These are phyloP conservation scores for Astyanax mexicanus DNA, from an alignment of 2,797 vertebrate species.

Conservation along the genomic window DNA sequence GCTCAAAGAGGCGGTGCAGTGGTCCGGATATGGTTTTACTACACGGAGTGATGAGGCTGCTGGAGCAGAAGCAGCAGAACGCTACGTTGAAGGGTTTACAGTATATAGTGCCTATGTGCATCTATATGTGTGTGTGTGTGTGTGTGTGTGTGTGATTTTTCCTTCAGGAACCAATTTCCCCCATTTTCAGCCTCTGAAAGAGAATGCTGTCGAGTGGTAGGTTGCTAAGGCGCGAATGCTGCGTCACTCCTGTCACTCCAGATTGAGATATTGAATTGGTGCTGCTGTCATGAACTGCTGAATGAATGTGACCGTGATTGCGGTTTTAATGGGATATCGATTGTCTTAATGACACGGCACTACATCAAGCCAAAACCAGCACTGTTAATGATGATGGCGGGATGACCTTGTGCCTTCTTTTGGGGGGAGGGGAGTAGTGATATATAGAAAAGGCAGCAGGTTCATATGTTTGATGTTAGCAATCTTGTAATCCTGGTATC, in stretches of 20 bases:
- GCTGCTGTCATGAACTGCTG: slow-evolving; percentile 15
- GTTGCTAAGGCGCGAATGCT: background rate
- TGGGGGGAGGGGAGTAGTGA: background rate
- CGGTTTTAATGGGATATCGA: slow-evolving; percentile 36
- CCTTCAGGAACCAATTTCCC: background rate
- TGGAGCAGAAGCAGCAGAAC: background rate
- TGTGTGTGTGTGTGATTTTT: background rate
- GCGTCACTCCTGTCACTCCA: background rate
- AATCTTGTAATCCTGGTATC: too few relatives aligned
- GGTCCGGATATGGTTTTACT: slow-evolving; percentile 18
- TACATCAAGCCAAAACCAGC: background rate
- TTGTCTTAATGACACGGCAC: background rate
- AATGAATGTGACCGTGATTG: background rate
- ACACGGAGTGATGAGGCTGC: background rate
- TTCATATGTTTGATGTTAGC: too few relatives aligned
- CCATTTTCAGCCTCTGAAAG: background rate
- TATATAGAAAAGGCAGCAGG: too few relatives aligned
- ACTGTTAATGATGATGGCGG: too few relatives aligned
- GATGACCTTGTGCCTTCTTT: slow-evolving; percentile 1
- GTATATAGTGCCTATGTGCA: background rate
- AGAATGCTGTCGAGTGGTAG: background rate
- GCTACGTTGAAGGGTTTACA: background rate
- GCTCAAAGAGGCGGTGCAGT: background rate
- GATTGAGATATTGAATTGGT: slow-evolving; percentile 19
- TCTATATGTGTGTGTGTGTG: background rate